Evolutionary conservation across 2,888 invertebrate species (phyloP), one percentile per base, ranked within the genome.

Genomic region (Cheilosia vulpina): DNA sequence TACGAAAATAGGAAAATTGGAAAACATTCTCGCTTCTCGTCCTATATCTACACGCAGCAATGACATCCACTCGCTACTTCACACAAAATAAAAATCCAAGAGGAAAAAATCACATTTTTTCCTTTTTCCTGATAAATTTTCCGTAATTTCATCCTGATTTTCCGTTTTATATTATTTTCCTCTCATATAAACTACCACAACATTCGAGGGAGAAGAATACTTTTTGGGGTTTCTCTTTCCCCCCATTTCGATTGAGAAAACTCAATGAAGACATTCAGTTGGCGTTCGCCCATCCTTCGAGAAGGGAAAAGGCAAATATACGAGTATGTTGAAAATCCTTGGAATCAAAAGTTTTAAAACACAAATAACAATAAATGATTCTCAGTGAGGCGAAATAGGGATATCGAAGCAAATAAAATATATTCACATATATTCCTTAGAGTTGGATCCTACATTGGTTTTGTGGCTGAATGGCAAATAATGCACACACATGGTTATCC

Each of bases 291-390:
- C 27, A 34, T 38, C 41, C 15, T 47, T 4, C 31, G n/a, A 31
- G 21, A 19, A 11, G 13, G 5, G 21, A 24, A 45, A 19, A 41
- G 27, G 31, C 24, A 47, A 27, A 43, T 41, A 41, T 6, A 21
- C 21, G 21, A 21, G 21, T 21, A 31, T 73, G 17, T 24, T 24
- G 4, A 47, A 50, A 52, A 57, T 50, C 17, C 58, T 52, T 57
- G 9, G 50, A 45, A 66, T 66, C 73, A 79, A 79, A 79, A 69
- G 79, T 38, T 84, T 84, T 84, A 69, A 83, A 84, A 84, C 65
- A 75, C 83, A 83, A 83, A 83, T 79, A 79, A 79, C 63, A 83
- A 83, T 57, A 79, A 83, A 79, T 63, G 72, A 57, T 62, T 65
- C 7, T 43, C 66, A 43, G 2, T 53, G 31, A 38, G 27, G 41